Base-by-base conservation (phyloP, 2,888 invertebrate species). In the Lasioglossum figueresi region DNA sequence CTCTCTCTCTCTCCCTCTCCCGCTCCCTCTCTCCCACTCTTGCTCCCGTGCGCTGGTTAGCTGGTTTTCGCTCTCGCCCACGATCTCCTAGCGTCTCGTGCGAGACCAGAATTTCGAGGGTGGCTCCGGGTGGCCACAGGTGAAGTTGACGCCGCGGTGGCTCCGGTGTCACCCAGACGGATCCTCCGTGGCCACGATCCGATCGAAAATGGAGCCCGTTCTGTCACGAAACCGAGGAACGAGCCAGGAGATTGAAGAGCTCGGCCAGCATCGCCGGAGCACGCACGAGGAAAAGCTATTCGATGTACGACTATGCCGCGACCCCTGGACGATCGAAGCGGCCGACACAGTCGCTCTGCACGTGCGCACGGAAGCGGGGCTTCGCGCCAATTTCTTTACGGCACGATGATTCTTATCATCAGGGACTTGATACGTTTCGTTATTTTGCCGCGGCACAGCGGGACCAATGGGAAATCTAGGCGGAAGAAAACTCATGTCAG, bases 261-360 rank as follows among this genome's bases (percentile, higher is more conserved):
- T 74, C 76, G 48, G 72, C 63, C 88, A 86, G 88, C 89, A 88
- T 88, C 88, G 70, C 89, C 82, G 59, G 68, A 88, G 77, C 88
- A 82, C 83, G 74, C 86, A 83, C 88, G 89, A 88, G 89, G 88
- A 76, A 76, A 75, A 85, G 81, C 78, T 84, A 68, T 80, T 74
- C 82, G 75, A 76, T 66, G 63, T 82, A 84, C 82, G 84, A 81
- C 89, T 85, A 84, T 77, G 83, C 68, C 85, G 80, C 85, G 82
- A 90, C 85, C 90, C 84, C 86, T 85, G 85, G 85, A 83, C 90
- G 90, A 90, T 90, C 90, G 90, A 90, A 90, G 48, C 90, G 85
- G 88, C 88, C 88, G 79, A 80, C 86, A 19, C 85, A 86, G 88
- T 87, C 87, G 75, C 71, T 88, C 12, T 77, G 88, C 88, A 90